phyloP scores from a whole-genome alignment of 2,797 vertebrate genomes.

The Threskiornis aethiopicus region DNA sequence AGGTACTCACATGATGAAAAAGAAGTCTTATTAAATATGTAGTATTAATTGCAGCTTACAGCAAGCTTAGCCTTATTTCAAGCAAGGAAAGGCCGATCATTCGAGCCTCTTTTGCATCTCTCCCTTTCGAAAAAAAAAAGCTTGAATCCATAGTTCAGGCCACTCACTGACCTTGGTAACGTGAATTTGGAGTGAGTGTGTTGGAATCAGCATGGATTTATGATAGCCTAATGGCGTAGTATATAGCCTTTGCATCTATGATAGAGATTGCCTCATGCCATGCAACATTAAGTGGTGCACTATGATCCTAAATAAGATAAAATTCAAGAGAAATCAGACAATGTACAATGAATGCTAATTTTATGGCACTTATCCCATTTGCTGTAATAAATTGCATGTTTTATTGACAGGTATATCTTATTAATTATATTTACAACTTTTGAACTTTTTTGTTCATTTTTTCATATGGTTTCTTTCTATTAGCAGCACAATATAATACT shows the following conservation, averaged over 20 bases:
- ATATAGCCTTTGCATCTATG: background rate
- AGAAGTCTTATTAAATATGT: background rate
- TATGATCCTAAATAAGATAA: background rate
- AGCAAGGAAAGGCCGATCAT: background rate
- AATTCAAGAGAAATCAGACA: background rate
- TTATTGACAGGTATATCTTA: conserved; percentile 11
- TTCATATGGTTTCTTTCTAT: background rate
- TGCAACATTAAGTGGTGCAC: background rate
- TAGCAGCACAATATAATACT: background rate
- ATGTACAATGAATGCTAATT: background rate
- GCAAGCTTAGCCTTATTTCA: background rate
- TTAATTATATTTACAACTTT: background rate
- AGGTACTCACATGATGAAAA: background rate
- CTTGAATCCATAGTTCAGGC: background rate
- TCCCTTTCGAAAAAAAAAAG: background rate
- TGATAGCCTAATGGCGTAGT: background rate
- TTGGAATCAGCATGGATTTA: background rate
- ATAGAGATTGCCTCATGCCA: background rate
- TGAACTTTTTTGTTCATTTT: background rate
- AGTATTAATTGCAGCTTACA: background rate
- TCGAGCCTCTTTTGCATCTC: background rate
- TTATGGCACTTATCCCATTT: conserved; percentile 21
- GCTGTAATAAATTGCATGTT: conserved; percentile 38
- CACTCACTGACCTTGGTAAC: background rate
- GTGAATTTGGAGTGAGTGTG: background rate